These are phyloP conservation scores for Platysteira castanea DNA, from an alignment of 2,113 vertebrate species.

Conservation along the genomic window DNA sequence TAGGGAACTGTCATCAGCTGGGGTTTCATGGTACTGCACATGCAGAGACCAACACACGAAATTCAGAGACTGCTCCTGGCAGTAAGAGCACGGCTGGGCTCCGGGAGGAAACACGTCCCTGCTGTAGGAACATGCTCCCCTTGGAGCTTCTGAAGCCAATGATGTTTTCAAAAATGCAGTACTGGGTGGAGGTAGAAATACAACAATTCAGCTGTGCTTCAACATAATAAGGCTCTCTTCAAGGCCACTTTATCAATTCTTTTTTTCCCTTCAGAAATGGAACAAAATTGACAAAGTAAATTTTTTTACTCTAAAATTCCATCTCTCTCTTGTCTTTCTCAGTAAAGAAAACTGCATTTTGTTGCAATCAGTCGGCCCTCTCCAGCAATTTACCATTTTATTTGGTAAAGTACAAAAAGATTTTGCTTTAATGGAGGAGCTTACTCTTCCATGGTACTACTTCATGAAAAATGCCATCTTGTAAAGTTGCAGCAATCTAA, in stretches of 20 bases:
- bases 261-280: neutral
- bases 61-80: neutral
- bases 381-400: neutral
- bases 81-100: neutral
- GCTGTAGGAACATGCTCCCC: neutral
- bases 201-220: neutral
- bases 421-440: neutral
- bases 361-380: neutral
- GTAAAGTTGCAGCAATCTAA: neutral
- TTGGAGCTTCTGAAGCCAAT: neutral
- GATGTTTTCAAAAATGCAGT: neutral
- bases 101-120: neutral
- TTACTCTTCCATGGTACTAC: neutral
- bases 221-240: neutral
- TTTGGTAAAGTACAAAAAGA: neutral
- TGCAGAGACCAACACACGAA: neutral
- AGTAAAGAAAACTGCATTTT: neutral
- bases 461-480: neutral
- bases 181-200: neutral
- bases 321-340: neutral
- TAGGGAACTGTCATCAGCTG: neutral
- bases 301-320: neutral
- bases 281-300: neutral
- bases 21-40: fast-evolving
- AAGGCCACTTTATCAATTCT: neutral